Evolutionary conservation across 1,140 invertebrate genomes (phyloP).

Genomic region (Drosophila takahashii): DNA sequence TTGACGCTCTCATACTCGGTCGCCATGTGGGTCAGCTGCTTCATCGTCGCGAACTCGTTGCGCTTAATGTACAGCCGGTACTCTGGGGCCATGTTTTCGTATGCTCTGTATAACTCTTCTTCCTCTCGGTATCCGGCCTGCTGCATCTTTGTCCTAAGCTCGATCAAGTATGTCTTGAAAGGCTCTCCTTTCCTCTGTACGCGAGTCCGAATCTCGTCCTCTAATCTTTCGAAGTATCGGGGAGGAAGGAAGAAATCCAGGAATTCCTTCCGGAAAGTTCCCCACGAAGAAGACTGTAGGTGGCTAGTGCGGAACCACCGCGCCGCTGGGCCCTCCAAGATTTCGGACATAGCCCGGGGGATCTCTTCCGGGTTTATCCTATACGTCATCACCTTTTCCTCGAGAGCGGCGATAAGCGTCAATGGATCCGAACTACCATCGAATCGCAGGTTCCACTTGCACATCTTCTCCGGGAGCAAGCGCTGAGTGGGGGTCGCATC

Average conservation of each 20-base stretch:
- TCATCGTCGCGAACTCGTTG: background rate
- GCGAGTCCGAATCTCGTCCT: background rate
- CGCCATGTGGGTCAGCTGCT: background rate
- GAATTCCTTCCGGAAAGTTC: background rate
- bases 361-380: background rate
- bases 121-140: background rate
- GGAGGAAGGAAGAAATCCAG: background rate
- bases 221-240: background rate
- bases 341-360: background rate
- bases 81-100: background rate
- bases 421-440: background rate
- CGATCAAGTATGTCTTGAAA: background rate
- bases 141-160: background rate
- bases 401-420: background rate
- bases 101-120: background rate
- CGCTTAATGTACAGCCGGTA: background rate
- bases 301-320: background rate
- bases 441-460: background rate
- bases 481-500: background rate
- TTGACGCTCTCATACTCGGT: background rate
- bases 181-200: background rate
- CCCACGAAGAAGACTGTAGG: background rate
- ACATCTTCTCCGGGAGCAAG: background rate
- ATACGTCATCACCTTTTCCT: background rate
- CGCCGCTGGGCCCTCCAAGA: too few relatives aligned